Percentiles rank a stretch among this genome's conserved stretches.
These are phyloP conservation scores for Pandemis cinnamomeana DNA, from an alignment of 2,888 invertebrate genomes.

Conservation along the genomic window DNA sequence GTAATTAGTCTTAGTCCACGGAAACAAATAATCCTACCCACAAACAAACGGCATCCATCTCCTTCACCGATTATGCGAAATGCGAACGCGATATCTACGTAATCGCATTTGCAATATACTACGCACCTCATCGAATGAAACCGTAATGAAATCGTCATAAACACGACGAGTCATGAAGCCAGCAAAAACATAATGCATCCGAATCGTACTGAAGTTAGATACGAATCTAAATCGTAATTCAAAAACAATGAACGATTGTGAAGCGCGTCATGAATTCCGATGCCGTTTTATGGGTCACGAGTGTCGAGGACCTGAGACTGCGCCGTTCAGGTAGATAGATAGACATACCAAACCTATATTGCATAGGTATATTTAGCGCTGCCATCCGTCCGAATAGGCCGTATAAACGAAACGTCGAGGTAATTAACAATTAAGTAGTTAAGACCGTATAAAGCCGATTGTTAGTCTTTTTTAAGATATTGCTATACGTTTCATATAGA, in stretches of 20 bases:
- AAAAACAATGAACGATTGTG: slow-evolving; percentile 21
- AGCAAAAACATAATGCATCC: slow-evolving; percentile 9
- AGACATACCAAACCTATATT: neutral
- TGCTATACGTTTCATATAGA: too few relatives aligned
- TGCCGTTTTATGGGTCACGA: slow-evolving; percentile 16
- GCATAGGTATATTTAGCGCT: too few relatives aligned
- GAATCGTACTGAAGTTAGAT: slow-evolving; percentile 4
- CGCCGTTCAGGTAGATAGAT: neutral
- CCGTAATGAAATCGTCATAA: neutral
- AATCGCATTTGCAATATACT: neutral
- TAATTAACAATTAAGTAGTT: too few relatives aligned
- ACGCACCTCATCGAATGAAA: neutral
- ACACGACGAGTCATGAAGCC: neutral
- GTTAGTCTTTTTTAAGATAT: too few relatives aligned
- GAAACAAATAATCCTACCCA: too few relatives aligned
- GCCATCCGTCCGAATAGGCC: too few relatives aligned
- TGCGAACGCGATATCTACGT: neutral
- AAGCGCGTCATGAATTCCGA: slow-evolving; percentile 17
- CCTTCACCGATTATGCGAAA: neutral
- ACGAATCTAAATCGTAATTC: slow-evolving; percentile 10
- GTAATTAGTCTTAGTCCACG: too few relatives aligned
- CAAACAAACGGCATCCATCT: too few relatives aligned
- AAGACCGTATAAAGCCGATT: too few relatives aligned
- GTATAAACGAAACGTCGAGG: too few relatives aligned
- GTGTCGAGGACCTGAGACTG: neutral